Evolutionary conservation across 2,888 invertebrate species (phyloP).

Genomic region (Drosophila bunnanda): DNA sequence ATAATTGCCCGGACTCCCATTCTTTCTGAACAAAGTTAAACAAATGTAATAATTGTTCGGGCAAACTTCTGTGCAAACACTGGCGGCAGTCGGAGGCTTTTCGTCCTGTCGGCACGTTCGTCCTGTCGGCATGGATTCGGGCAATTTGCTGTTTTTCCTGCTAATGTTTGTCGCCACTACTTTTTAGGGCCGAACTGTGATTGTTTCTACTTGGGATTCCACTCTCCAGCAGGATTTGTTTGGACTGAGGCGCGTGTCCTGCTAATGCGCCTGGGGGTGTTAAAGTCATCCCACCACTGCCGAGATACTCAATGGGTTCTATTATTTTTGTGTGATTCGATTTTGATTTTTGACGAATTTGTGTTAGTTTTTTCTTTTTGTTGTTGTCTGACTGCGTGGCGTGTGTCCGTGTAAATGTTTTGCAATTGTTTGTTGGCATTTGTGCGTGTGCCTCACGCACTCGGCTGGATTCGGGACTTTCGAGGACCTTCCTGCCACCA

Average conservation of each 20-base stretch:
- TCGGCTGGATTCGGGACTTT: slow-evolving; percentile 30
- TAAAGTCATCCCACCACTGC: slow-evolving; percentile 74
- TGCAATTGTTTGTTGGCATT: slow-evolving; percentile 76
- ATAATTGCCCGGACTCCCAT: slow-evolving; percentile 55
- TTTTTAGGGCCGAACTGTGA: slow-evolving; percentile 64
- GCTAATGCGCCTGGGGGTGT: slow-evolving; percentile 83
- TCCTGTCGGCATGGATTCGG: slow-evolving; percentile 63
- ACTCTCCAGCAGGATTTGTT: slow-evolving; percentile 32
- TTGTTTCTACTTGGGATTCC: slow-evolving; percentile 63
- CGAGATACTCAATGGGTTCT: slow-evolving; percentile 19
- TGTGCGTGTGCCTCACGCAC: slow-evolving; percentile 71
- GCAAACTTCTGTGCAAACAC: slow-evolving; percentile 78
- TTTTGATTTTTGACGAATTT: slow-evolving; percentile 80
- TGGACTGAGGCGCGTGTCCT: slow-evolving; percentile 64
- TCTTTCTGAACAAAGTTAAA: slow-evolving; percentile 67
- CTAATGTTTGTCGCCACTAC: slow-evolving; percentile 60
- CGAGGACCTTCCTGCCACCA: slow-evolving; percentile 29
- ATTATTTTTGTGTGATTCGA: slow-evolving; percentile 64
- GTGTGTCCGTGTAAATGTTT: slow-evolving; percentile 74
- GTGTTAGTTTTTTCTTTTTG: slow-evolving; percentile 47
- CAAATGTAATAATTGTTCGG: slow-evolving; percentile 80
- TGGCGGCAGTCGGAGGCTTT: slow-evolving; percentile 42
- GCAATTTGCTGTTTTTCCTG: slow-evolving; percentile 73
- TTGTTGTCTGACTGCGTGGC: slow-evolving; percentile 33
- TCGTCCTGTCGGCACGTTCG: slow-evolving; percentile 36